Percentiles rank a stretch among this genome's conserved stretches.
phyloP scores from a whole-genome alignment of 1,140 invertebrate species.

The Dendrolimus kikuchii region DNA sequence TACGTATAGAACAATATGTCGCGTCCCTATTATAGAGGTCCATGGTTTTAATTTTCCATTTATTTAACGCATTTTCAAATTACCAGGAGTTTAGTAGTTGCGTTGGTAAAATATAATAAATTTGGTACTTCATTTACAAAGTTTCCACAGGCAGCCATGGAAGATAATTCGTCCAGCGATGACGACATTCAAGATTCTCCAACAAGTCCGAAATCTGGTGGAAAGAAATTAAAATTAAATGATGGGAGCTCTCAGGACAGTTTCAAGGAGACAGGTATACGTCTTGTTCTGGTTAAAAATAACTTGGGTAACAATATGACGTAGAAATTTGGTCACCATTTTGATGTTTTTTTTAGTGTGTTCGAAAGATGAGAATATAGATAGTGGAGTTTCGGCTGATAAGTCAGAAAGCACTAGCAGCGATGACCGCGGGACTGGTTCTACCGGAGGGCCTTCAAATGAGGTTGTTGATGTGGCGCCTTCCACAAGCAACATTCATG shows the following conservation, averaged over 20 bases:
- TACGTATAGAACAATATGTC: too few relatives aligned
- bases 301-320: conserved; percentile 18
- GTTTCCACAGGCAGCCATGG: conserved; percentile 40
- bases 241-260: conserved; percentile 63
- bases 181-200: conserved; percentile 52
- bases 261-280: conserved; percentile 46
- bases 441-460: conserved; percentile 36
- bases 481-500: conserved; percentile 44
- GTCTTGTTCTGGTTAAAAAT: background rate
- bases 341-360: conserved; percentile 37
- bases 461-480: conserved; percentile 43
- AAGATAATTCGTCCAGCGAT: conserved; percentile 57
- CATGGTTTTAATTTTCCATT: too few relatives aligned
- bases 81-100: too few relatives aligned
- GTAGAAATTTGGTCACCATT: conserved; percentile 31
- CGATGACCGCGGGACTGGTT: conserved; percentile 34
- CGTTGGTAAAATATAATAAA: too few relatives aligned
- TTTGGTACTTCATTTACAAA: conserved; percentile 6
- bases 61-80: too few relatives aligned
- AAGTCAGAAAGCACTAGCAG: conserved; percentile 67
- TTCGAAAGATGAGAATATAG: conserved; percentile 54
- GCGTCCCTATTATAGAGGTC: too few relatives aligned
- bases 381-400: conserved; percentile 64
- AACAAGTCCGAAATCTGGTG: conserved; percentile 43
- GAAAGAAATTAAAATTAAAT: conserved; percentile 62